These are phyloP conservation scores for Anguilla anguilla DNA, from an alignment of 2,797 vertebrate species.

Conservation along the genomic window DNA sequence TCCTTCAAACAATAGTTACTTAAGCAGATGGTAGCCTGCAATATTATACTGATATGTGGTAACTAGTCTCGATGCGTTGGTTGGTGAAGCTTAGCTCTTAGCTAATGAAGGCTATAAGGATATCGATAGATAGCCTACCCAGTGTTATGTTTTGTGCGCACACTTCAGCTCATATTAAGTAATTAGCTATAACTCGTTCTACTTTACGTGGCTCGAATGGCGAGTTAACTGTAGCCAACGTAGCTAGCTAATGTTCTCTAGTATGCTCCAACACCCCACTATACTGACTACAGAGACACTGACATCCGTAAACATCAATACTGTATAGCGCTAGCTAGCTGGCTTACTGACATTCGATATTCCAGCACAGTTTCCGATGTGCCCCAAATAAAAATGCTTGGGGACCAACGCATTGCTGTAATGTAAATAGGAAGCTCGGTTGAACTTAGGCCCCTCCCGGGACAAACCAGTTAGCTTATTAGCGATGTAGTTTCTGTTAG, in stretches of 20 bases:
- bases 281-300: not conserved
- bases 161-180: no score
- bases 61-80: no score
- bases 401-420: not conserved
- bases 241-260: not conserved
- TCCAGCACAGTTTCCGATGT: not conserved
- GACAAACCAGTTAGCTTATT: not conserved
- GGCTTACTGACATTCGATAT: not conserved
- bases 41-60: no score
- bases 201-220: not conserved
- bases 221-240: not conserved
- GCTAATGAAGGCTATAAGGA: no score
- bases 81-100: no score
- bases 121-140: no score
- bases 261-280: not conserved
- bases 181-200: not conserved
- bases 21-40: no score
- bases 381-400: not conserved
- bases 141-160: no score
- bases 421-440: not conserved
- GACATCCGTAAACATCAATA: not conserved
- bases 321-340: not conserved
- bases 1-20: no score
- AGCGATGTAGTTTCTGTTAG: not conserved
- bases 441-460: conserved; percentile 12